Base-by-base conservation (phyloP, 2,888 invertebrate species). In the Erebia ligea region DNA sequence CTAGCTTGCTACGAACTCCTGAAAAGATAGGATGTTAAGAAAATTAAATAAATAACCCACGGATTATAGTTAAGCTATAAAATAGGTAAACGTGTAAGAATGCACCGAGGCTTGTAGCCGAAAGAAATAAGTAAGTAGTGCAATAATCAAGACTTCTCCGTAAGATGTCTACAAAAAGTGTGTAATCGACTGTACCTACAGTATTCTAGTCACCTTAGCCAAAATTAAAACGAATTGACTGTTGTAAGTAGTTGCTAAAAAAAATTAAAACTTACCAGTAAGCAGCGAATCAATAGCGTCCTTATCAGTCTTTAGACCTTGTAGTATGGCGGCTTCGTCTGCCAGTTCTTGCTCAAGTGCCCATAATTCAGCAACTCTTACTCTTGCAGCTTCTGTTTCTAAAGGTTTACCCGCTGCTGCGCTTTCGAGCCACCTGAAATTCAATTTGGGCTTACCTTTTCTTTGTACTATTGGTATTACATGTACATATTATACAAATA, bases 361-460 rank as follows among this genome's bases (percentile, higher is more conserved):
- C 90, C 93, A 92, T 48, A 94, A 80, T 76, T 94, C 93, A 5
- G 93, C 92, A 4, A 93, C 93, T 69, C 93, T 83, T 0, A 89
- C 89, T 74, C 93, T 80, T 1, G 93, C 92, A 2, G 92, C 92
- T 79, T 92, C 93, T 0, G 92, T 92, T 76, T 93, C 93, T 48
- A 92, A 80, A 1, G 92, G 85, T 94, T 95, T 94, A 94, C 98
- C 89, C 95, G 94, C 89, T 95, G 96, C 94, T 95, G 97, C 81
- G 95, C 94, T 92, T 95, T 97, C 88, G 94, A 96, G 71, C 98
- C 97, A 94, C 95, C 98, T 84, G 94, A 92, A 57, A 25, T 21
- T 25, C 13, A 57, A 57, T 11, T 56, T 13, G 2, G 2, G 10
- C n/a, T n/a, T n/a, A n/a, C n/a, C n/a, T n/a, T n/a, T n/a, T 11